Evolutionary conservation across 2,797 vertebrate species (phyloP).

Genomic region (Paedocypris micromegethes): DNA sequence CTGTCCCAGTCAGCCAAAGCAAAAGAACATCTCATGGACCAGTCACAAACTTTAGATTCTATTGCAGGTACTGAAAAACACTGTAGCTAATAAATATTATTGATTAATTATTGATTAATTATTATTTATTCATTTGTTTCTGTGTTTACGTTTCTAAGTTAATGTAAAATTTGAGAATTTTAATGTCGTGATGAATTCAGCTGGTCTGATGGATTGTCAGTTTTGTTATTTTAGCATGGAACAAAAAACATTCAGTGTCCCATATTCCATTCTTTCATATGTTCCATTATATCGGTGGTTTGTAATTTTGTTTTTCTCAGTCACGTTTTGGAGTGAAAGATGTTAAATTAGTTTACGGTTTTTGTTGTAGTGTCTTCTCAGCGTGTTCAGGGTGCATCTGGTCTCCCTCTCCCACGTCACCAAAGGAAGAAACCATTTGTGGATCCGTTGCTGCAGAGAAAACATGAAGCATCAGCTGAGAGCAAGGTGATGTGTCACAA

Average conservation of each 20-base stretch:
- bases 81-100: too few relatives aligned
- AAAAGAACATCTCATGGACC: conserved; percentile 82
- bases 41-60: conserved; percentile 83
- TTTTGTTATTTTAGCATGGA: too few relatives aligned
- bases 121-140: too few relatives aligned
- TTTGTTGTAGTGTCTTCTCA: conserved; percentile 53
- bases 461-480: conserved; percentile 67
- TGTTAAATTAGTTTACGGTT: neutral
- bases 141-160: too few relatives aligned
- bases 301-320: neutral
- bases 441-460: conserved; percentile 65
- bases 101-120: too few relatives aligned
- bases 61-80: conserved; percentile 71
- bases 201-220: too few relatives aligned
- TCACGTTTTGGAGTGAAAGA: neutral
- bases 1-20: conserved; percentile 94
- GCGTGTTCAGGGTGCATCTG: conserved; percentile 60
- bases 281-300: too few relatives aligned
- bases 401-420: conserved; percentile 56
- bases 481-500: conserved; percentile 66
- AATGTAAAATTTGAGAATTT: too few relatives aligned
- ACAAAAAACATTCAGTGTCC: too few relatives aligned
- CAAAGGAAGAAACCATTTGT: conserved; percentile 61
- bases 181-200: too few relatives aligned
- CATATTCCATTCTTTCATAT: too few relatives aligned